Base-by-base conservation (phyloP, 1,140 invertebrate species). In the Solenopsis fugax region DNA sequence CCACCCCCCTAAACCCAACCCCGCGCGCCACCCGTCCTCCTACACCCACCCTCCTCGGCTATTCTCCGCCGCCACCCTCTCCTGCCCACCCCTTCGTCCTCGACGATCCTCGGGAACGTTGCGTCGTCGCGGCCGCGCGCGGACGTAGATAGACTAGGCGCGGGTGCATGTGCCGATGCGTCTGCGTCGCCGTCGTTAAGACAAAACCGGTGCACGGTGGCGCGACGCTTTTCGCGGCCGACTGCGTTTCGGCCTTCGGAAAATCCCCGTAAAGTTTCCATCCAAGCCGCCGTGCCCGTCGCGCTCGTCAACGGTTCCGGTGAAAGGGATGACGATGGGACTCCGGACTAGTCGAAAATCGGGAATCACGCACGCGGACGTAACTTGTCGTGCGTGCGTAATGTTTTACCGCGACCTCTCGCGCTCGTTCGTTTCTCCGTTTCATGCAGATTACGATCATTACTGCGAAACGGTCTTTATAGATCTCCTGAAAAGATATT, bases 11-110 rank as follows among this genome's bases (percentile, higher is more conserved):
- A 71, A 69, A 71, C 86, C 75, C 78, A 71, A 85, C 62, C 81
- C 52, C 69, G 48, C 77, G 65, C 71, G 45, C 72, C 81, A 77
- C 86, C 71, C 78, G 78, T 72, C 45, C 71, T 60, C 71, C 86
- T 87, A 50, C 77, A 82, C 77, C 34, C 77, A 78, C 77, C 54
- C 81, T 87, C 48, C 86, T 84, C 78, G 62, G 37, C 76, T 72
- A 62, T 89, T 88, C 78, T 85, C 84, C 60, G 58, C 81, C 67
- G 78, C 84, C 87, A 82, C 84, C 87, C 75, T 77, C 82, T 29
- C 18, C 29, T 29, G 41, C 69, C 67, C 67, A 37, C 50, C 65
- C 52, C 24, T 56, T 73, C 80, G 41, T 84, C 54, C 54, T 84
- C 69, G 69, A 62, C 69, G 80, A 84, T 84, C 80, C 69, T 84